Evolutionary conservation across 2,888 invertebrate genomes (phyloP), one percentile per base, ranked within the genome.

Genomic region (Ecliptopera silaceata): DNA sequence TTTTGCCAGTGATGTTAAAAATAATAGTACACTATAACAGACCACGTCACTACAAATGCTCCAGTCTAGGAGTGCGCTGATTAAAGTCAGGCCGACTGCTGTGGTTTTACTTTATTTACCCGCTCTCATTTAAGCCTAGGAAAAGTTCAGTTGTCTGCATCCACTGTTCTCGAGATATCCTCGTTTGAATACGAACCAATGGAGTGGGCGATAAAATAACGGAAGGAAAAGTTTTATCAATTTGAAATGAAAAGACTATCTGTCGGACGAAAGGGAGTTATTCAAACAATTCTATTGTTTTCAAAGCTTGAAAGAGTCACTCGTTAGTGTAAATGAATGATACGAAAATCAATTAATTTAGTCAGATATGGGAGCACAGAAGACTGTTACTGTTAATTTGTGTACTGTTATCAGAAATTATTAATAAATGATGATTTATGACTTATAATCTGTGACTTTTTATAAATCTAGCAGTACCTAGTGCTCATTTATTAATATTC

Each of bases 51-150:
- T 46, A 36, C 47, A 3, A 52, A 51, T 38, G 29, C 41, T 42
- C 26, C 45, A 56, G 46, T 22, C n/a, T 26, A 38, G 18, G 56
- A 52, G 52, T 48, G 55, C 52, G 36, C 44, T 86, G 86, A 86
- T 86, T 86, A 84, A 85, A 84, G 79, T 75, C 74, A 61, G 71
- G 70, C 68, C 53, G 60, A 56, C 74, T 36, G 17, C 69, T 67
- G 68, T 57, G 64, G 62, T 64, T 64, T 71, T 69, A 71, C 73
- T 81, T 79, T 80, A 77, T 81, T 80, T 79, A 70, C 70, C 66
- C 58, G 64, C 52, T 48, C 52, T 60, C 41, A 56, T 49, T 60
- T 41, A 56, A 56, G 51, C 50, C 46, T 46, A 47, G 54, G 42
- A 59, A 48, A 57, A 58, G 53, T 58, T 55, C 50, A 48, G 47